Base-by-base conservation (phyloP, 1,140 invertebrate species). In the Phymastichus coffea region DNA sequence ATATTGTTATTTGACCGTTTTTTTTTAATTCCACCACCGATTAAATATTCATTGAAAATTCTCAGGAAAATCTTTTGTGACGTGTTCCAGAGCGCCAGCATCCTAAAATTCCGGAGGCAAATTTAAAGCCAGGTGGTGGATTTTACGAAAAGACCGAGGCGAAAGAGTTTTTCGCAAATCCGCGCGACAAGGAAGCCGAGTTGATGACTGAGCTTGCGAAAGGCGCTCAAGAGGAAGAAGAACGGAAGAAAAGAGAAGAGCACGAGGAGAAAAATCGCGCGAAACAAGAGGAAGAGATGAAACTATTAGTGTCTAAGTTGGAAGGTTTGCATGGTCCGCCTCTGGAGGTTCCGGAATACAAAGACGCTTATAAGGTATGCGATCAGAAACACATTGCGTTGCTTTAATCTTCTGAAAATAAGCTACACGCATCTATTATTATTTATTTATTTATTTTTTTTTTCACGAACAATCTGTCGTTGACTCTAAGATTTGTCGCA, bases 311-410 rank as follows among this genome's bases (percentile, higher is more conserved):
- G 2, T 71, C 74, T 0, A 77, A 77, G 41, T 58, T 79, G 7
- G 74, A 79, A 46, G 67, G 76, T 40, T 28, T 78, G 2, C 75
- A 78, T 25, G 63, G 68, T 15, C 68, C 71, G 1, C 66, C 72
- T 6, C 62, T 76, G 0, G 76, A 73, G 62, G 66, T 78, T 61
- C 74, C 78, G 0, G 77, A 80, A 56, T 80, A 80, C 40, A 71
- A 68, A 64, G 77, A 76, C 47, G 71, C 78, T 10, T 80, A 77
- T 20, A 79, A 78, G 61, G 76, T 72, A 67, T n/a, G 22, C 15
- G 28, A 33, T 33, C 12, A 33, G 28, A 33, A 33, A 38, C n/a
- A n/a, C n/a, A n/a, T n/a, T n/a, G n/a, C n/a, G n/a, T n/a, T n/a
- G n/a, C n/a, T n/a, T n/a, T n/a, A n/a, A n/a, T n/a, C n/a, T n/a